phyloP scores from a whole-genome alignment of 2,797 vertebrate species.

The Enteromius trimaculatus region DNA sequence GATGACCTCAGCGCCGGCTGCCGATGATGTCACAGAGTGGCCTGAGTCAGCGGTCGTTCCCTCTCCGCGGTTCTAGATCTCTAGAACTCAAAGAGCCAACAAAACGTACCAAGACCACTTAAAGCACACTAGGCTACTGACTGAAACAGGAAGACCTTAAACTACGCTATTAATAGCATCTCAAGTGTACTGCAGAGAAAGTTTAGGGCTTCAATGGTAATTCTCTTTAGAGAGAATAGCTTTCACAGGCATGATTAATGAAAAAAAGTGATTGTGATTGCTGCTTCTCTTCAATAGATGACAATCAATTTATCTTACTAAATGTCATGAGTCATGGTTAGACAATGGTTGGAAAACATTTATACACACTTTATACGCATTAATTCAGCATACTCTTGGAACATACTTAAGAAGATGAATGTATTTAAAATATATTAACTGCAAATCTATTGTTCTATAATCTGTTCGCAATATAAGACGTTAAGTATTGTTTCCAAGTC shows the following conservation, averaged over 20 bases:
- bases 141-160: slow-evolving; percentile 8
- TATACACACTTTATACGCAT: background rate
- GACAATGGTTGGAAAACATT: background rate
- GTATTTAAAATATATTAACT: background rate
- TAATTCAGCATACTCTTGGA: slow-evolving; percentile 2
- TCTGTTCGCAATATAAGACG: background rate
- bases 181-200: slow-evolving; percentile 27
- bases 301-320: slow-evolving; percentile 34
- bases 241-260: slow-evolving; percentile 37
- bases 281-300: slow-evolving; percentile 38
- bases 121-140: slow-evolving; percentile 5
- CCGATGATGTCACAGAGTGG: slow-evolving; percentile 52
- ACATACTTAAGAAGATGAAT: background rate
- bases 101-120: slow-evolving; percentile 6
- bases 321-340: slow-evolving; percentile 40
- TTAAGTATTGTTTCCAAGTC: background rate
- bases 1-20: slow-evolving; percentile 47
- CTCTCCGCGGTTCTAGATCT: slow-evolving; percentile 30
- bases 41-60: slow-evolving; percentile 52
- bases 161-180: slow-evolving; percentile 34
- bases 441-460: background rate
- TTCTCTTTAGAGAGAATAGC: slow-evolving; percentile 9
- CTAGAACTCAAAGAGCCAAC: slow-evolving; percentile 24
- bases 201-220: slow-evolving; percentile 34
- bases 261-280: slow-evolving; percentile 38